A percentile compares a stretch with the other conserved stretches of the same genome.
Evolutionary conservation across 2,113 vertebrate species (phyloP).

Genomic region (Antechinus flavipes): DNA sequence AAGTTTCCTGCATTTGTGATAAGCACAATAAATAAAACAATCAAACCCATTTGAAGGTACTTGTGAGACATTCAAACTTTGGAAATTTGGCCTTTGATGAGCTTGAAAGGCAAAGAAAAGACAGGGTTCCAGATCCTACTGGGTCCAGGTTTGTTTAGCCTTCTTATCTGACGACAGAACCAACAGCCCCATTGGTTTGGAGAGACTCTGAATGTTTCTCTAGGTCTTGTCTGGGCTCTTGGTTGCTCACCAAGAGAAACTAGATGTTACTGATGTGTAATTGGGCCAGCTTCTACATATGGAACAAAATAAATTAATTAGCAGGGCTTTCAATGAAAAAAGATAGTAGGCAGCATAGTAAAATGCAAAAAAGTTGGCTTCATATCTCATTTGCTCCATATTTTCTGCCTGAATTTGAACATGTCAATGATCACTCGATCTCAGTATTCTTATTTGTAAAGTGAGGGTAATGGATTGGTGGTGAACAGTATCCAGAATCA

Average conservation of each 20-base stretch:
- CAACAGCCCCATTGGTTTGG: constrained; percentile 30
- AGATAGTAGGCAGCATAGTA: background rate
- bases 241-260: background rate
- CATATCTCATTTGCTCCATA: background rate
- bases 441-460: background rate
- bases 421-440: background rate
- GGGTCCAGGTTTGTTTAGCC: constrained; percentile 71
- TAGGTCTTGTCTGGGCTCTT: constrained; percentile 13
- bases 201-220: background rate
- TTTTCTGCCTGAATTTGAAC: background rate
- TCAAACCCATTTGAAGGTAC: constrained; percentile 72
- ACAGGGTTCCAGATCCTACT: constrained; percentile 66
- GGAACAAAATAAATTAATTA: background rate
- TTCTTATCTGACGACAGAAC: constrained; percentile 54
- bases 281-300: background rate
- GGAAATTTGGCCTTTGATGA: constrained; percentile 75
- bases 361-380: background rate
- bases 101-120: constrained; percentile 74
- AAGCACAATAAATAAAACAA: constrained; percentile 78
- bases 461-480: background rate
- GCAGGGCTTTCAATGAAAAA: background rate
- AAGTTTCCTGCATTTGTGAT: constrained; percentile 69
- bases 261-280: background rate
- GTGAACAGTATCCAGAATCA: background rate
- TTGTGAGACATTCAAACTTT: constrained; percentile 72